These are phyloP conservation scores for Orius insidiosus DNA, from an alignment of 1,140 invertebrate species.

Conservation along the genomic window DNA sequence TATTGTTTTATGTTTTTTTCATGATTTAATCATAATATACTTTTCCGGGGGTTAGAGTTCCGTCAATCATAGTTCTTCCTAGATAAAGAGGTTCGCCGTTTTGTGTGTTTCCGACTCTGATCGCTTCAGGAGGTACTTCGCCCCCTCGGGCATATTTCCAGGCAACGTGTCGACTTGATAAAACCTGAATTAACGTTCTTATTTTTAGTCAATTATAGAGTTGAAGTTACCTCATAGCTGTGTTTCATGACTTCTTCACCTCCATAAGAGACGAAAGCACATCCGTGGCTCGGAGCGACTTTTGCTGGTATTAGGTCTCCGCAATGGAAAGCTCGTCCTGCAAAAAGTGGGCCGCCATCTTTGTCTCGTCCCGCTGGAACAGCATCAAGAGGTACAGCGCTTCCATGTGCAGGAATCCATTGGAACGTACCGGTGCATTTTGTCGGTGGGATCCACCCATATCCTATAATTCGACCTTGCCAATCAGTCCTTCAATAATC, in stretches of 20 bases:
- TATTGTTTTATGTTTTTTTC: not conserved
- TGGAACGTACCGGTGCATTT: conserved; percentile 12
- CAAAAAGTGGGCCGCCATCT: conserved; percentile 50
- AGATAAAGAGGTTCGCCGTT: conserved; percentile 49
- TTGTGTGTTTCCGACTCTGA: conserved; percentile 37
- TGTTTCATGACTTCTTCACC: conserved; percentile 42
- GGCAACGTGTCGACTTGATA: conserved; percentile 37
- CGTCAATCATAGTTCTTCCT: conserved; percentile 38
- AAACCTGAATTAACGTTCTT: too few species aligned
- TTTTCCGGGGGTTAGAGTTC: conserved; percentile 52
- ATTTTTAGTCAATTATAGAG: too few species aligned
- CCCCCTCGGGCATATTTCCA: conserved; percentile 41
- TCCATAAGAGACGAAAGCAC: conserved; percentile 40
- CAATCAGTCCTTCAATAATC: too few species aligned
- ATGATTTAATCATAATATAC: conserved; percentile 21
- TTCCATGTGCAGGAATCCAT: conserved; percentile 15
- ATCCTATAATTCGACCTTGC: not conserved
- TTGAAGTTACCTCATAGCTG: conserved; percentile 46
- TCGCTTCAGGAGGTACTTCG: conserved; percentile 38
- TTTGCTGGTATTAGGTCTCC: conserved; percentile 60
- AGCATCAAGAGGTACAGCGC: conserved; percentile 29
- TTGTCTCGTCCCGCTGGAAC: conserved; percentile 48
- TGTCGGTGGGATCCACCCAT: conserved; percentile 14
- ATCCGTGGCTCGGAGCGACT: conserved; percentile 44
- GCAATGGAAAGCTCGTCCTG: conserved; percentile 51